Evolutionary conservation across 2,888 invertebrate species (phyloP), one percentile per base, ranked within the genome.

Genomic region (Spilarctia lutea): DNA sequence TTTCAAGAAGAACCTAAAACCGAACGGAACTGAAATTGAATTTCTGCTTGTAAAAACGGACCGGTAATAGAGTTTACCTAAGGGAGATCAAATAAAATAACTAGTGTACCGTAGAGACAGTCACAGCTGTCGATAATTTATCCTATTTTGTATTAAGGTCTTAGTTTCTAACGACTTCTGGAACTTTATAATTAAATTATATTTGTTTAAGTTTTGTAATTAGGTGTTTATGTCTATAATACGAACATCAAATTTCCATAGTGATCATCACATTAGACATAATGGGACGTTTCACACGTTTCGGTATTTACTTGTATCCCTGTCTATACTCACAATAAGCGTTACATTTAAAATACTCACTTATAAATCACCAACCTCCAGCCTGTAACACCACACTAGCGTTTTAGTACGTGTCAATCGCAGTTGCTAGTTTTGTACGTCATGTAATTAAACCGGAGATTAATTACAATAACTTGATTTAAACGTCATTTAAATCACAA

Each of bases 11-110:
- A 92, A 91, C 90, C 89, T 88, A 86, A 89, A 87, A 89, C 87
- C 88, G 88, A 87, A 89, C 88, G 88, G 88, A 87, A 88, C 86
- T 90, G 90, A 91, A 94, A 95, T 94, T 93, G 91, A 94, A 94
- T 94, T 94, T 92, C 88, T 90, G 90, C 90, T 91, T 91, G 91
- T 95, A 94, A 94, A 94, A 94, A 94, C 92, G 93, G 90, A 87
- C 90, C 89, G 84, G 92, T 94, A 94, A 94, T 94, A 92, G 92
- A 93, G 93, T 94, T 94, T 94, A 93, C 93, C 90, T 92, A 91
- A 88, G 87, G 88, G 87, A 90, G 92, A 93, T 93, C 93, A 94
- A 94, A 94, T 93, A 92, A 93, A 93, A 93, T 92, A 93, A 89
- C 88, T 89, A 88, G 86, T 86, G 84, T 87, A 86, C 85, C 86